phyloP scores from a whole-genome alignment of 30 jellyfish, hydroid and myxozoan genomes.

The Chironex yamaguchii region DNA sequence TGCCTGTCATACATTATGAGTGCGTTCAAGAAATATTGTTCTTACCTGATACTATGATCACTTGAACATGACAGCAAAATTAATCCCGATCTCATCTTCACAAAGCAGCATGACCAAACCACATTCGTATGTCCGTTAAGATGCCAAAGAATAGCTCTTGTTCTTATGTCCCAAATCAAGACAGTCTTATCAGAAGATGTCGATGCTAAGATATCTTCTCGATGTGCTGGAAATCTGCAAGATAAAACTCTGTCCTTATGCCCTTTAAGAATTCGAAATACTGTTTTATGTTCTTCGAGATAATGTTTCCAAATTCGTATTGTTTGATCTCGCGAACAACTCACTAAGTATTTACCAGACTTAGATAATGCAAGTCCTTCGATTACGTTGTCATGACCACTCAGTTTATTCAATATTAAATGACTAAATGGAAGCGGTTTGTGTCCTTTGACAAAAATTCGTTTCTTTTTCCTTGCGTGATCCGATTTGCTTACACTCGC shows the following conservation, averaged over 20 bases:
- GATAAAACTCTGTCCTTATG: conserved; percentile 35
- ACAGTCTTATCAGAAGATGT: conserved; percentile 56
- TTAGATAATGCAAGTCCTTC: conserved; percentile 38
- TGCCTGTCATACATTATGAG: neutral
- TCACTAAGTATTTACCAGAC: conserved; percentile 22
- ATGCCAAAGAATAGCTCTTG: neutral
- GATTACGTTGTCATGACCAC: conserved; percentile 33
- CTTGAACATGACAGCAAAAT: conserved; percentile 57
- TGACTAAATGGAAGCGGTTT: no score
- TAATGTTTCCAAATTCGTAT: conserved; percentile 40
- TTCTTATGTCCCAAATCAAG: conserved; percentile 25
- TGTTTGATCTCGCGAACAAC: conserved; percentile 54
- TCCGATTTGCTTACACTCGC: no score
- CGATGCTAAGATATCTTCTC: conserved; percentile 45
- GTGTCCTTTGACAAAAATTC: no score
- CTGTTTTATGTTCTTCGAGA: neutral
- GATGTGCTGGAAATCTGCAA: conserved; percentile 45
- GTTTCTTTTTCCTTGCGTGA: no score
- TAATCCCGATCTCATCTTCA: neutral
- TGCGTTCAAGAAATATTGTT: neutral
- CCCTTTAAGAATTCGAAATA: conserved; percentile 23
- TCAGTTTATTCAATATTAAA: no score
- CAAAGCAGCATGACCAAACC: conserved; percentile 59
- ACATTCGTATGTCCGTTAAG: conserved; percentile 43
- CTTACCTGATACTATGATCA: conserved; percentile 58